These are phyloP conservation scores for Ips typographus DNA, from an alignment of 1,140 invertebrate genomes.

Conservation along the genomic window DNA sequence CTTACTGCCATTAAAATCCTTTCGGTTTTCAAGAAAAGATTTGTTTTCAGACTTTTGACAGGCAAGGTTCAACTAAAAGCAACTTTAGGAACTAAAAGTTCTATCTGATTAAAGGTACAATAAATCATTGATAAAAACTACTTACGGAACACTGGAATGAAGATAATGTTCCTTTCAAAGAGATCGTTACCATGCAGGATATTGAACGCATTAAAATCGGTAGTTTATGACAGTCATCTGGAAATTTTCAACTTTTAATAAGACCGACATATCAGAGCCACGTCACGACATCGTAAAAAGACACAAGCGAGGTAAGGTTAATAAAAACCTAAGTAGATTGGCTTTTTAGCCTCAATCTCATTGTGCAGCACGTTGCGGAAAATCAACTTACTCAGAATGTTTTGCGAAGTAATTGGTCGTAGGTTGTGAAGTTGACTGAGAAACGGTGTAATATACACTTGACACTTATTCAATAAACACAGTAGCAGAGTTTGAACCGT, in stretches of 20 bases:
- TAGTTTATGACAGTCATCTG: background rate
- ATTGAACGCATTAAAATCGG: background rate
- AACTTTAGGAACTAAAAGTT: background rate
- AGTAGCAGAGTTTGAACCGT: too few relatives aligned
- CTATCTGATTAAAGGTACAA: background rate
- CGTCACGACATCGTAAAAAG: background rate
- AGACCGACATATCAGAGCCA: background rate
- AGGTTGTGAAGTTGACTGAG: too few relatives aligned
- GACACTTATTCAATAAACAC: too few relatives aligned
- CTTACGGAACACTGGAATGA: background rate
- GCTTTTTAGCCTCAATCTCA: slow-evolving; percentile 5
- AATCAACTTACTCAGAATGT: too few relatives aligned
- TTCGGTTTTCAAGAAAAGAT: too few relatives aligned
- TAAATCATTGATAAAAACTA: background rate
- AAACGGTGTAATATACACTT: too few relatives aligned
- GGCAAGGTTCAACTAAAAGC: too few relatives aligned
- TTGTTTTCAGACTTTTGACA: too few relatives aligned
- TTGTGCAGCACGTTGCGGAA: background rate
- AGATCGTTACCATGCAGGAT: background rate
- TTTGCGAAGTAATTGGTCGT: too few relatives aligned
- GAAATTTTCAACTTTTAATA: slow-evolving; percentile 5
- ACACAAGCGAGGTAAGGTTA: background rate
- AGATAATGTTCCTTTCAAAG: background rate
- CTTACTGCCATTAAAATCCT: too few relatives aligned
- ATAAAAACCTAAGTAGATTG: slow-evolving; percentile 17